Evolutionary conservation across 2,888 invertebrate species (phyloP).

Genomic region (Drosophila atripex): DNA sequence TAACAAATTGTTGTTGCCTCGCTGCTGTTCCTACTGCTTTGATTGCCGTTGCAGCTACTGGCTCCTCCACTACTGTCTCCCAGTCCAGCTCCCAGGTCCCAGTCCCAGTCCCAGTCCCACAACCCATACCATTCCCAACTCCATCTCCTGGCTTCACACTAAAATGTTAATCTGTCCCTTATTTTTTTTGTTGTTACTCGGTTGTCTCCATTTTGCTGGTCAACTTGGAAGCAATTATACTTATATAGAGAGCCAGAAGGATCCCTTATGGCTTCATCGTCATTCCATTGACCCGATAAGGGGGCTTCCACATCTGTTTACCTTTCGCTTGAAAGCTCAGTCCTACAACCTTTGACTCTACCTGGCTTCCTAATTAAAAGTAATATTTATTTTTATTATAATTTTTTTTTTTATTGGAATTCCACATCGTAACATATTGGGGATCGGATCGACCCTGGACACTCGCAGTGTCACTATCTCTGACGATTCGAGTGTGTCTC

Average conservation of each 20-base stretch:
- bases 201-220: constrained; percentile 18
- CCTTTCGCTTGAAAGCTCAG: too few species aligned
- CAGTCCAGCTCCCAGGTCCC: background rate
- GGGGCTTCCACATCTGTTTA: background rate
- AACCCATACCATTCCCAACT: constrained; percentile 9
- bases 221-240: constrained; percentile 49
- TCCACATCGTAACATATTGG: background rate
- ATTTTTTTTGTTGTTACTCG: constrained; percentile 22
- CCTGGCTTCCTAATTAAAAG: background rate
- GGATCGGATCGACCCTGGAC: too few species aligned
- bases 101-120: too few species aligned
- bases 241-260: constrained; percentile 1
- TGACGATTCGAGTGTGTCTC: too few species aligned
- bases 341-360: background rate
- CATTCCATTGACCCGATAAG: constrained; percentile 37
- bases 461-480: too few species aligned
- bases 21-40: constrained; percentile 33
- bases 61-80: background rate
- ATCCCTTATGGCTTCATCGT: constrained; percentile 33
- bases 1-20: constrained; percentile 74
- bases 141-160: constrained; percentile 58
- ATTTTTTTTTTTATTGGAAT: background rate
- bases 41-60: constrained; percentile 15
- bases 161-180: constrained; percentile 75
- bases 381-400: too few species aligned